Base-by-base conservation (phyloP, 2,888 invertebrate species). In the Anodontia alba region DNA sequence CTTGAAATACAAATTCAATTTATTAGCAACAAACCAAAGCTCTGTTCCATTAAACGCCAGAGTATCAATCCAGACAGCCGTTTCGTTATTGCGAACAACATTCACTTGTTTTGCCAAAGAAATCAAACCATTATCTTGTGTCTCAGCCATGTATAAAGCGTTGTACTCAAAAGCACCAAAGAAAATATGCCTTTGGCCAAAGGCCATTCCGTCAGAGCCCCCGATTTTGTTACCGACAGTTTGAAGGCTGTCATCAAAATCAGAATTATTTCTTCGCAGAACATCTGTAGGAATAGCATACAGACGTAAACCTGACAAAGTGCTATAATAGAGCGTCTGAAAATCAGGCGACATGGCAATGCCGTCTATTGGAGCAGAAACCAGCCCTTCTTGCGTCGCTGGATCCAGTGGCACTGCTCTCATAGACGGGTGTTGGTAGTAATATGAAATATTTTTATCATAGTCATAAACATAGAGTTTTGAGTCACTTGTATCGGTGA, bases 11-110 rank as follows among this genome's bases (percentile, higher is more conserved):
- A 36, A 38, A 46, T 73, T 76, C 8, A 83, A 46, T 10, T 76
- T 74, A 43, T 87, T 87, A 12, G 83, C 80, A n/a, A 76, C 74
- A 62, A 83, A 85, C 87, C 86, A 87, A n/a, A 87, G 68, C 23
- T 83, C 78, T 10, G 81, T 81, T 0, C 77, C 84, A 62, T 86
- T 83, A 46, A 82, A 82, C 7, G 75, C 83, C 36, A 87, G 75
- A 3, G 84, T 84, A 46, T 87, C 86, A 0, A 78, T 77, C 84
- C 85, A 87, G 15, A 57, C 73, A 62, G 80, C 70, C 1, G 67
- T 69, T 7, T 72, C 29, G 20, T 72, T 67, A 36, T 81, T 67
- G 29, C 74, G 43, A 12, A 81, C 54, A 29, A 86, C 36, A 12
- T 42, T 31, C 10, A n/a, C n/a, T 33, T 78, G 70, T 15, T 66